Evolutionary conservation across 2,797 vertebrate species (phyloP).

Genomic region (Emydoidea blandingii): DNA sequence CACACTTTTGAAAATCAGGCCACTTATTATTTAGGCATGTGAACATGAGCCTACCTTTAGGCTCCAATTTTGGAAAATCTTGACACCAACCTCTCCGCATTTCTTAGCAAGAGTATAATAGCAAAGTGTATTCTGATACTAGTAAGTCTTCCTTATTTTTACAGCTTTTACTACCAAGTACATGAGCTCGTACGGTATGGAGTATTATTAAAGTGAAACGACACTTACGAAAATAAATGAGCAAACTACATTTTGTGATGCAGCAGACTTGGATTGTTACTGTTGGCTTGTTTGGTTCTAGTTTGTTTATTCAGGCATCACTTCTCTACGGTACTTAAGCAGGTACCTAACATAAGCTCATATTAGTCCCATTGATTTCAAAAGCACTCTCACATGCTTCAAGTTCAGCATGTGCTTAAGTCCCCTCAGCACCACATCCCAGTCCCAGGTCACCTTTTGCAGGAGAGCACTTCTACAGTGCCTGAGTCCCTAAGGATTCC

Average conservation of each 20-base stretch:
- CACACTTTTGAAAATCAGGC: background rate
- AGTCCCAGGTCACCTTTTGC: background rate
- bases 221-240: background rate
- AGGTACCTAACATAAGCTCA: rapidly evolving
- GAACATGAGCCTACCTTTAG: background rate
- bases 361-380: background rate
- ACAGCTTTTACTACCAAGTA: background rate
- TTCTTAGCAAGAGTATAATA: background rate
- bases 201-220: background rate
- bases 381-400: background rate
- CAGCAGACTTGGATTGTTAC: background rate
- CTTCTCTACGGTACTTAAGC: background rate
- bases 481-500: background rate
- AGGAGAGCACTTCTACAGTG: background rate
- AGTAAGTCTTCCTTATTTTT: background rate
- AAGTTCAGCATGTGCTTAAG: background rate
- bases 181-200: background rate
- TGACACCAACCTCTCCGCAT: background rate
- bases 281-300: background rate
- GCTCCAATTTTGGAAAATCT: background rate
- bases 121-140: background rate
- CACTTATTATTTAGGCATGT: background rate
- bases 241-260: rapidly evolving
- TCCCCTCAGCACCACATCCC: background rate
- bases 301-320: background rate